phyloP scores from a whole-genome alignment of 2,797 vertebrate species.

The Naso thynnoides region DNA sequence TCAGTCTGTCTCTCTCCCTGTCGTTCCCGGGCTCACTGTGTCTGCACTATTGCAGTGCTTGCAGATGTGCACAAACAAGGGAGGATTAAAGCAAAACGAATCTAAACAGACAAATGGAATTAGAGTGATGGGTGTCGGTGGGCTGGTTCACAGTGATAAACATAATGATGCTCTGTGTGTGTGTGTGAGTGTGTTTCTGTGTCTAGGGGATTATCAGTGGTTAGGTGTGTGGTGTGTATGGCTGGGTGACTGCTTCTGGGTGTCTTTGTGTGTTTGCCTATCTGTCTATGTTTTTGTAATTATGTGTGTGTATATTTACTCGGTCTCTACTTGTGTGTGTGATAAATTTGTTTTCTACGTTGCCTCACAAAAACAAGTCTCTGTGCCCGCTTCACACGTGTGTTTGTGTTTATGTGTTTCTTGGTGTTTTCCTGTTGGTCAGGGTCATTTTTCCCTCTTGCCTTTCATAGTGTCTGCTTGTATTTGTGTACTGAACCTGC shows the following conservation, averaged over 20 bases:
- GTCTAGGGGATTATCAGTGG: constrained; percentile 86
- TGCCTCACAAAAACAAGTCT: constrained; percentile 62
- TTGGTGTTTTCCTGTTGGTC: constrained; percentile 47
- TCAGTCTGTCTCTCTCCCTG: constrained; percentile 27
- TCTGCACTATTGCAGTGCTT: constrained; percentile 79
- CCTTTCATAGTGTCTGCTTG: constrained; percentile 52
- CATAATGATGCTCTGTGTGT: constrained; percentile 83
- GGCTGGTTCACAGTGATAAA: constrained; percentile 88
- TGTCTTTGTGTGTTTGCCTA: constrained; percentile 86
- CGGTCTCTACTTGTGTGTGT: constrained; percentile 73
- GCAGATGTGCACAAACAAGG: constrained; percentile 88
- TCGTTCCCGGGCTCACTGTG: constrained; percentile 60
- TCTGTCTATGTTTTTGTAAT: constrained; percentile 87
- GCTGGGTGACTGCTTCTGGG: constrained; percentile 86
- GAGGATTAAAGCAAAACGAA: constrained; percentile 89
- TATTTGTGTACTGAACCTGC: constrained; percentile 38
- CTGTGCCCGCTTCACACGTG: constrained; percentile 58
- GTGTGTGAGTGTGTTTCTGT: constrained; percentile 69
- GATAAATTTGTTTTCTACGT: constrained; percentile 77
- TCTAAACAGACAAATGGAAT: constrained; percentile 90
- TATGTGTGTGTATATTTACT: constrained; percentile 85
- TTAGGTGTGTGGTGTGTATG: constrained; percentile 85
- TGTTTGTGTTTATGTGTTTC: constrained; percentile 42
- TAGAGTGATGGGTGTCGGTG: constrained; percentile 88
- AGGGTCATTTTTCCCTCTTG: constrained; percentile 58